Conservation (phyloP, 53 echinoderm and acorn worm species). For the Arbacia lixula region DNA sequence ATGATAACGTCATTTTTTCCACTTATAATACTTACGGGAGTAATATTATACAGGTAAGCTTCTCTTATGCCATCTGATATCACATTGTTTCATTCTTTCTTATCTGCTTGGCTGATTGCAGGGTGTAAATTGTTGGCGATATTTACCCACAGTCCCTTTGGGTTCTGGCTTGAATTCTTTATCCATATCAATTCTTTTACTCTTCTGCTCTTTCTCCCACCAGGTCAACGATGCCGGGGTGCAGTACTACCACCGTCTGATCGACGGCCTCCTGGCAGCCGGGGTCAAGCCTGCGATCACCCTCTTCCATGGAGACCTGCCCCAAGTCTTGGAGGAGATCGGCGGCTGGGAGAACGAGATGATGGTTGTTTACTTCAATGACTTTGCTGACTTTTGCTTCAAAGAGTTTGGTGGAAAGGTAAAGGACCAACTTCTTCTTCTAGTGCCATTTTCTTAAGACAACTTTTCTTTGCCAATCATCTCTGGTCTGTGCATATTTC, state of each 20-base stretch:
- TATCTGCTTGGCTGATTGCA: no score
- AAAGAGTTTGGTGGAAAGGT: conserved; percentile 78
- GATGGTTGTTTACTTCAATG: conserved; percentile 75
- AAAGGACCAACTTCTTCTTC: no score
- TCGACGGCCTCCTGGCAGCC: conserved; percentile 70
- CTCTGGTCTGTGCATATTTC: no score
- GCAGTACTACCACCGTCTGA: conserved; percentile 79
- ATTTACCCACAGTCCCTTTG: no score
- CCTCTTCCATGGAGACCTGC: conserved; percentile 86
- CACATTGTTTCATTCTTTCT: background rate
- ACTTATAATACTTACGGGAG: no score
- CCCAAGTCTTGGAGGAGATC: conserved; percentile 69
- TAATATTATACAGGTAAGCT: background rate
- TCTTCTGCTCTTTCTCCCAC: background rate
- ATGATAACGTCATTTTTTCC: no score
- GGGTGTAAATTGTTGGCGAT: no score
- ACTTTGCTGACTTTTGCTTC: conserved; percentile 92
- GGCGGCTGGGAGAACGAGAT: conserved; percentile 97
- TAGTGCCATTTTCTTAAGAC: no score
- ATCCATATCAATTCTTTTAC: background rate
- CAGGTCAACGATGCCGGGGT: conserved; percentile 81
- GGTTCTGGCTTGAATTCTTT: no score
- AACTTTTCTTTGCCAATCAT: no score
- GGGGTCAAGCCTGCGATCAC: conserved; percentile 88
- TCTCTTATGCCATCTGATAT: background rate